Conservation (phyloP, 2,113 vertebrate species). For the Meriones unguiculatus region DNA sequence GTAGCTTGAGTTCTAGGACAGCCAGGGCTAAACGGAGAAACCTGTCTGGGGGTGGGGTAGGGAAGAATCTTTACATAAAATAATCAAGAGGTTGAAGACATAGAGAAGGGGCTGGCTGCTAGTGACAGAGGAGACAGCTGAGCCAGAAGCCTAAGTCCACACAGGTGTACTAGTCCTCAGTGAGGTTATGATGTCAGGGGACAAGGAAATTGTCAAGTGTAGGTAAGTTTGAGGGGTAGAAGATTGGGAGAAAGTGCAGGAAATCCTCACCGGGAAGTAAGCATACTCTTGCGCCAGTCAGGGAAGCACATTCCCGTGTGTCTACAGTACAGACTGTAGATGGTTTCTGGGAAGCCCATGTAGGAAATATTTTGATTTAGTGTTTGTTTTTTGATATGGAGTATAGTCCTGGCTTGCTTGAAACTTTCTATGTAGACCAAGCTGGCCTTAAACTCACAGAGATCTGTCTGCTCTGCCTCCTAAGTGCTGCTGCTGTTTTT, state of each 20-base stretch:
- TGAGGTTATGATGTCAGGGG: neutral
- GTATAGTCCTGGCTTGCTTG: neutral
- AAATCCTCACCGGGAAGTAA: neutral
- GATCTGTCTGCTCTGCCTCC: neutral
- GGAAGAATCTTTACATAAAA: neutral
- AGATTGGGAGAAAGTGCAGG: neutral
- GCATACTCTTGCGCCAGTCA: neutral
- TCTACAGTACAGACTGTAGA: neutral
- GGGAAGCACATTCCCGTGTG: neutral
- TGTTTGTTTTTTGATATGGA: neutral
- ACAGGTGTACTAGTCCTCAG: neutral
- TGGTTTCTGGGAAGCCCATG: neutral
- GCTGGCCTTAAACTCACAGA: neutral
- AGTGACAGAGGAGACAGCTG: neutral
- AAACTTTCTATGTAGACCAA: neutral
- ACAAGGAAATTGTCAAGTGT: conserved; percentile 1
- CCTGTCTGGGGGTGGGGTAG: neutral
- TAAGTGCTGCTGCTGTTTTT: neutral
- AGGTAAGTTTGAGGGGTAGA: neutral
- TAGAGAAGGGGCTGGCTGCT: neutral
- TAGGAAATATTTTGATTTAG: neutral
- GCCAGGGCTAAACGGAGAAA: neutral
- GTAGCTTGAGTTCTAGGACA: neutral
- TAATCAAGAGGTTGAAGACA: conserved; percentile 3
- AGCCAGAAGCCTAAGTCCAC: neutral